Base-by-base conservation (phyloP, 1,140 invertebrate species). In the Zaprionus davidi region DNA sequence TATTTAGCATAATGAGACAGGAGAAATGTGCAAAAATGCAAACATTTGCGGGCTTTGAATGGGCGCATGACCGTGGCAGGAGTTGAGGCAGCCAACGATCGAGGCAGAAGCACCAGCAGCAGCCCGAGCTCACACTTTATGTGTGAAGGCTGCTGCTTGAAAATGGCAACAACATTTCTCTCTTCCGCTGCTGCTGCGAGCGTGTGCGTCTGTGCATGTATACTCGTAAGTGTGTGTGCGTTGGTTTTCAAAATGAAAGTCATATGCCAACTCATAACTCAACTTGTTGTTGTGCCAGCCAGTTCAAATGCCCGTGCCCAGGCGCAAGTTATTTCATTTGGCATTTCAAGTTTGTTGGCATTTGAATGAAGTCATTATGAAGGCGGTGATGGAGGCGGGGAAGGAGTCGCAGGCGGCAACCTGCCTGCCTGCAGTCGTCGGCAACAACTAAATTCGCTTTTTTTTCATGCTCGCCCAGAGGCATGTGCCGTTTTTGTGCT, bases 1-100 rank as follows among this genome's bases (percentile, higher is more conserved):
- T 88, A 88, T 88, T 88, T 88, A 90, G 85, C 85, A 88, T 88
- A 88, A 88, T 88, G 85, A 88, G 85, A 88, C 85, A 88, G 85
- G 85, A 88, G 81, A 88, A 88, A 90, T 90, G 85, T 88, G 85
- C 81, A 90, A 88, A 88, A 88, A 88, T 88, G 85, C 85, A 88
- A 88, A 79, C 85, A 88, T 90, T 88, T 88, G 85, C 64, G 84
- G 83, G 75, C 79, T 71, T 51, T 55, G 65, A 66, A 53, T 74
- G 58, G 49, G 57, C 57, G 41, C 53, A 24, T 20, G 49, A 68
- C 28, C 11, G 15, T 51, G 62, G 31, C 20, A 58, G 20, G 28
- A 26, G 53, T 17, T 15, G 69, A 57, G 41, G 41, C 41, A 57
- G 41, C n/a, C 41, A 20, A 46, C 41, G 15, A 46, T 46, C 41